These are phyloP conservation scores for Sebastes fasciatus DNA, from an alignment of 2,113 vertebrate genomes.

Conservation along the genomic window DNA sequence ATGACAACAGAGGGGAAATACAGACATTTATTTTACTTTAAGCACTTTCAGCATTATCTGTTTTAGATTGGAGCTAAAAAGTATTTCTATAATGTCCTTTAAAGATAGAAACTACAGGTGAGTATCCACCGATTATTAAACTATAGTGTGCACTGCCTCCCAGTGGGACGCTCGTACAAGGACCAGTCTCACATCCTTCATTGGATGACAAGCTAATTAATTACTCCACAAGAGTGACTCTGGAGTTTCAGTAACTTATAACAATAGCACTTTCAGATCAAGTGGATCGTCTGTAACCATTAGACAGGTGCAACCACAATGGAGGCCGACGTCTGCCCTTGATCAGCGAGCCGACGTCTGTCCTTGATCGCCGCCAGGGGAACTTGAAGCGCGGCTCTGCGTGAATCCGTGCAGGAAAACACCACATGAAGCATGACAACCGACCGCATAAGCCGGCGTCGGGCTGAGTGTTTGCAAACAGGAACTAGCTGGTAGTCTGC, in stretches of 20 bases:
- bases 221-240: constrained; percentile 18
- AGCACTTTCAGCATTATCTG: neutral
- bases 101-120: neutral
- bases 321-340: constrained; percentile 40
- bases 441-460: constrained; percentile 17
- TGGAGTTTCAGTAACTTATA: constrained; percentile 31
- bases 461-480: constrained; percentile 54
- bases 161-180: constrained; percentile 6
- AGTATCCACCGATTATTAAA: constrained; percentile 1
- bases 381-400: constrained; percentile 37
- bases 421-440: constrained; percentile 38
- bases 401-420: constrained; percentile 45
- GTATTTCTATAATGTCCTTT: neutral
- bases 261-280: constrained; percentile 43
- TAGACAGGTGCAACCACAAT: constrained; percentile 67
- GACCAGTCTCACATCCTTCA: constrained; percentile 17
- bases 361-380: constrained; percentile 64
- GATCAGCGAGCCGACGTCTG: constrained; percentile 41
- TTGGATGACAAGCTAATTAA: constrained; percentile 42
- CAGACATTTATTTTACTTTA: neutral
- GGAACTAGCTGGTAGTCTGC: constrained; percentile 49
- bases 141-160: constrained; percentile 28
- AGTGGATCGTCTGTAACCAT: constrained; percentile 37
- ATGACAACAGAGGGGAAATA: constrained; percentile 5
- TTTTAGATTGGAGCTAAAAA: neutral